Conservation (phyloP, 2,888 invertebrate species). For the Eupithecia exiguata region DNA sequence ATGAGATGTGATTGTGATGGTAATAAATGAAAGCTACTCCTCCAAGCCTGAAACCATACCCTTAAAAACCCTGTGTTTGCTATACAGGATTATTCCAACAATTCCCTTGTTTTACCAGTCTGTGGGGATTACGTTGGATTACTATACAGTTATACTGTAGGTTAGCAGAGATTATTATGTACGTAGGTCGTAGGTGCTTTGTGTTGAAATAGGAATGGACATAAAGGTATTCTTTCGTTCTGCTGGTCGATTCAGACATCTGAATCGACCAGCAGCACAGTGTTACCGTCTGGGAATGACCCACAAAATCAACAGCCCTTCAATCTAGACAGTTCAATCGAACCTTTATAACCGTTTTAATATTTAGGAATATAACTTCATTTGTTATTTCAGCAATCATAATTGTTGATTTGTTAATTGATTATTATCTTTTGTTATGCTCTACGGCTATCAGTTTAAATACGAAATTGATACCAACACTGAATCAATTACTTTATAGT, state of each 20-base stretch:
- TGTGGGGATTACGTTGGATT: conserved; percentile 1
- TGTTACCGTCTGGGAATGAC: no score
- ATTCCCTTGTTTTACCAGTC: conserved; percentile 11
- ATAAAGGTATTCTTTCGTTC: no score
- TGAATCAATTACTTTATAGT: no score
- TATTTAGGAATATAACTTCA: no score
- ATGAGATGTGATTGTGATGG: no score
- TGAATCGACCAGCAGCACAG: no score
- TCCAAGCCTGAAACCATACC: background rate
- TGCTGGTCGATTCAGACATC: no score
- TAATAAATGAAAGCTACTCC: no score
- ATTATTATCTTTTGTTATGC: background rate
- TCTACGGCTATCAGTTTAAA: no score
- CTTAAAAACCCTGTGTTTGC: background rate
- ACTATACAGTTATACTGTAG: background rate
- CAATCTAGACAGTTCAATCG: background rate
- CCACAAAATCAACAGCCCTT: background rate
- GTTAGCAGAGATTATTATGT: background rate
- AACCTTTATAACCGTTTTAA: no score
- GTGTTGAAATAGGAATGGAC: background rate
- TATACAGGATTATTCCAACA: background rate
- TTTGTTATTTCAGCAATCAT: background rate
- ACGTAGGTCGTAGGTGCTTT: background rate
- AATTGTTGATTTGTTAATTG: background rate
- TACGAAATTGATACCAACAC: no score